These are phyloP conservation scores for Clusia tigrina DNA, from an alignment of 2,888 invertebrate genomes.

Conservation along the genomic window DNA sequence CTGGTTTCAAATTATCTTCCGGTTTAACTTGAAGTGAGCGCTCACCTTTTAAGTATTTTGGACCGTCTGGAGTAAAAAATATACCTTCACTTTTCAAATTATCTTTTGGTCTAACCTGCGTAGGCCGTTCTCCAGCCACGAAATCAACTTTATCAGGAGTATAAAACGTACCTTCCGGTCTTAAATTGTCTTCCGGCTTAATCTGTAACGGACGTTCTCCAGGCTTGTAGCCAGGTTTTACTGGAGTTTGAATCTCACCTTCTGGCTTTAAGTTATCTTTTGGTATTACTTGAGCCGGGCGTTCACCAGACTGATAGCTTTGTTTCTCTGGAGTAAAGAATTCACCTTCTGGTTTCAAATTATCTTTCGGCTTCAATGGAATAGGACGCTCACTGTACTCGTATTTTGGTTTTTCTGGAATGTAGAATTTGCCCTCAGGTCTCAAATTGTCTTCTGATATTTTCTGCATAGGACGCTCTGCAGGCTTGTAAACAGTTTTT, in stretches of 20 bases:
- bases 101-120: constrained; percentile 64
- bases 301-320: constrained; percentile 52
- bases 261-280: constrained; percentile 69
- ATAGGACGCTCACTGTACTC: constrained; percentile 60
- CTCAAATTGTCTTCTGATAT: constrained; percentile 65
- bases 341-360: constrained; percentile 68
- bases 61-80: constrained; percentile 64
- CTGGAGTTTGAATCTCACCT: constrained; percentile 68
- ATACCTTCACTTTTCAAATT: constrained; percentile 64
- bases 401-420: constrained; percentile 52
- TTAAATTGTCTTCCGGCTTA: constrained; percentile 65
- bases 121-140: constrained; percentile 40
- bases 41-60: constrained; percentile 53
- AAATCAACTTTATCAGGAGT: constrained; percentile 67
- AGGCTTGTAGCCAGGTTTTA: constrained; percentile 65
- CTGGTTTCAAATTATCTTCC: constrained; percentile 69
- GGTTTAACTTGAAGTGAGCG: constrained; percentile 63
- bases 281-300: constrained; percentile 65
- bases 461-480: constrained; percentile 62
- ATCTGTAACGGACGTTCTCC: constrained; percentile 65
- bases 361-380: constrained; percentile 66
- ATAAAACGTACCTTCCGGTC: constrained; percentile 66
- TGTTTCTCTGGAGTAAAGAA: constrained; percentile 62
- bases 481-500: constrained; percentile 33
- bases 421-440: constrained; percentile 46